Percentiles rank a stretch among this genome's conserved stretches.
phyloP scores from a whole-genome alignment of 2,797 vertebrate species.

The Crax fasciolata region DNA sequence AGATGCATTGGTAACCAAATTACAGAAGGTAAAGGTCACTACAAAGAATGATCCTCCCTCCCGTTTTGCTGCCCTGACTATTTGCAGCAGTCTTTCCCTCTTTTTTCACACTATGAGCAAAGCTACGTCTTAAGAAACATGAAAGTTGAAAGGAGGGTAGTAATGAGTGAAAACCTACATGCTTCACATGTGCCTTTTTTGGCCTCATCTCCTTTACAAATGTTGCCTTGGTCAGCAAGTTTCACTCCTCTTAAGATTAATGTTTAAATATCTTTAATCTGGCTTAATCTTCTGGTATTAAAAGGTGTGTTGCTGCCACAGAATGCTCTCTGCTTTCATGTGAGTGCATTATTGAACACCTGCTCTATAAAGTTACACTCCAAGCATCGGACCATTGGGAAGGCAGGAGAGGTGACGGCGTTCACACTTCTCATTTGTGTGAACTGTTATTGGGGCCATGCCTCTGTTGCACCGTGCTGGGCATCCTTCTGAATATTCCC shows the following conservation, averaged over 20 bases:
- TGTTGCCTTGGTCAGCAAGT: neutral
- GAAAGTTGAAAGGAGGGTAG: neutral
- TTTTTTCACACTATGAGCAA: neutral
- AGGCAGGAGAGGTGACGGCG: neutral
- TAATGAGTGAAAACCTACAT: fast-evolving
- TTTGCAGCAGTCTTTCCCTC: neutral
- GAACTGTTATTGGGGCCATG: neutral
- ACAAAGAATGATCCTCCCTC: neutral
- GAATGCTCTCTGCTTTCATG: neutral
- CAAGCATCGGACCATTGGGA: neutral
- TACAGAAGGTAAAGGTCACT: neutral
- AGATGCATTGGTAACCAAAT: neutral
- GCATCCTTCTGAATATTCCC: neutral
- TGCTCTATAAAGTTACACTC: neutral
- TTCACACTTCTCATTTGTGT: neutral
- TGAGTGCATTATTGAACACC: neutral
- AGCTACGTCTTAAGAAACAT: neutral
- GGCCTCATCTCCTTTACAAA: neutral
- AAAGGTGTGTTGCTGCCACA: neutral
- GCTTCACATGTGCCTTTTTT: fast-evolving
- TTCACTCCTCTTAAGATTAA: neutral
- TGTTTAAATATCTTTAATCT: neutral
- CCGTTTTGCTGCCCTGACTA: neutral
- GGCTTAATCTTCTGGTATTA: neutral
- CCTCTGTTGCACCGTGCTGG: no score